Conservation (phyloP, 2,888 invertebrate species). For the Druceiella hillmani region DNA sequence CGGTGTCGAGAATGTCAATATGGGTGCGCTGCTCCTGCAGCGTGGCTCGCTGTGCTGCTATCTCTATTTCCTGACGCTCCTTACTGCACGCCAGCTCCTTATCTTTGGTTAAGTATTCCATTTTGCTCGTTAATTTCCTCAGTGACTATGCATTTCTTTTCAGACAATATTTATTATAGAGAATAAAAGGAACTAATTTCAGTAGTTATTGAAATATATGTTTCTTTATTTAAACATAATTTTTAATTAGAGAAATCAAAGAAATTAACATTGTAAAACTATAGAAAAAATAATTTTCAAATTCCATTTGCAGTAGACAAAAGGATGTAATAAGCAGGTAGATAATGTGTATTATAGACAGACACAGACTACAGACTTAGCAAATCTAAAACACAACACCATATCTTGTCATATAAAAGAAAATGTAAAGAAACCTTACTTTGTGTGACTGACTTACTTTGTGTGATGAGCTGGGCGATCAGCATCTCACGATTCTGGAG, state of each 20-base stretch:
- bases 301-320: too few relatives aligned
- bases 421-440: conserved; percentile 3
- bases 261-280: too few relatives aligned
- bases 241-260: too few relatives aligned
- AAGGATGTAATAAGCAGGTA: too few relatives aligned
- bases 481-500: conserved; percentile 72
- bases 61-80: conserved; percentile 87
- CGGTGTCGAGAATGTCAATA: conserved; percentile 88
- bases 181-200: not conserved
- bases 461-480: conserved; percentile 80
- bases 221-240: too few relatives aligned
- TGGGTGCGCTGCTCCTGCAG: conserved; percentile 88
- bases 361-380: too few relatives aligned
- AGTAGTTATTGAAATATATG: too few relatives aligned
- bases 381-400: too few relatives aligned
- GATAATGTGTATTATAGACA: too few relatives aligned
- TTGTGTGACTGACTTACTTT: conserved; percentile 55
- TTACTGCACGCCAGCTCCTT: conserved; percentile 85
- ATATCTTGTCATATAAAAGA: conserved; percentile 3
- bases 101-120: conserved; percentile 56
- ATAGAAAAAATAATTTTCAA: too few relatives aligned
- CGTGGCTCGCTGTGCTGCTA: conserved; percentile 83
- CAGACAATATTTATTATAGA: not conserved
- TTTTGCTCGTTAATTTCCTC: too few relatives aligned
- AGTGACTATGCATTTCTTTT: too few relatives aligned